Conservation (phyloP, 2,113 vertebrate genomes). For the Riparia riparia region DNA sequence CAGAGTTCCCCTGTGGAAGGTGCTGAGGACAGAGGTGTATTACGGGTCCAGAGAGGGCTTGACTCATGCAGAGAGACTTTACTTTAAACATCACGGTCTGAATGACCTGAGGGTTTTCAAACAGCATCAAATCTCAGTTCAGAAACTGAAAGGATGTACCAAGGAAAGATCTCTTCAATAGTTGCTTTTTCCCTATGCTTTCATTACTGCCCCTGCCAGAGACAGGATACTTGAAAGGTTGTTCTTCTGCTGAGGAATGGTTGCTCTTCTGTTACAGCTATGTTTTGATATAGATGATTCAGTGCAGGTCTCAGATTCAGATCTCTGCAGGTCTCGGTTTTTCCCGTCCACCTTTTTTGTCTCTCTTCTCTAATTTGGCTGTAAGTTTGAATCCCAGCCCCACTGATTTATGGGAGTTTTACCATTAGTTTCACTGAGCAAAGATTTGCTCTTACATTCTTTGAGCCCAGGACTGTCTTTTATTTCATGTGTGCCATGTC, state of each 20-base stretch:
- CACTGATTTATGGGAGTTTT: conserved; percentile 53
- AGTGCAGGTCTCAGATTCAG: conserved; percentile 43
- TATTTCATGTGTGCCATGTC: conserved; percentile 19
- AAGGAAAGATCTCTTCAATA: conserved; percentile 30
- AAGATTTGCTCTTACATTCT: conserved; percentile 40
- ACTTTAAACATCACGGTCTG: conserved; percentile 29
- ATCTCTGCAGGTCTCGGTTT: conserved; percentile 54
- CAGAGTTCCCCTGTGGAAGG: neutral
- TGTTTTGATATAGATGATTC: conserved; percentile 57
- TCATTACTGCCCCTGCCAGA: conserved; percentile 37
- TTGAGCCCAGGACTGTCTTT: conserved; percentile 38
- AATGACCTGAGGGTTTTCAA: conserved; percentile 25
- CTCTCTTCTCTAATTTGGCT: conserved; percentile 46
- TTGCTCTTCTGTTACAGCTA: conserved; percentile 39
- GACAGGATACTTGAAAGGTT: conserved; percentile 53
- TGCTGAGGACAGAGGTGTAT: neutral
- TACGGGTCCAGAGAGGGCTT: conserved; percentile 10
- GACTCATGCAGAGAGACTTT: neutral
- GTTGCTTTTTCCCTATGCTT: conserved; percentile 9
- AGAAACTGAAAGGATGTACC: conserved; percentile 38
- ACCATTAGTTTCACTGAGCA: conserved; percentile 34
- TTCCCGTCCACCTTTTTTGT: conserved; percentile 13
- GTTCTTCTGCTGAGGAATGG: conserved; percentile 45
- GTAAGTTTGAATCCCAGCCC: conserved; percentile 11
- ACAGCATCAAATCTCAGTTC: neutral